Base-by-base conservation (phyloP, 2,888 invertebrate genomes). In the Hydropsyche betteni region DNA sequence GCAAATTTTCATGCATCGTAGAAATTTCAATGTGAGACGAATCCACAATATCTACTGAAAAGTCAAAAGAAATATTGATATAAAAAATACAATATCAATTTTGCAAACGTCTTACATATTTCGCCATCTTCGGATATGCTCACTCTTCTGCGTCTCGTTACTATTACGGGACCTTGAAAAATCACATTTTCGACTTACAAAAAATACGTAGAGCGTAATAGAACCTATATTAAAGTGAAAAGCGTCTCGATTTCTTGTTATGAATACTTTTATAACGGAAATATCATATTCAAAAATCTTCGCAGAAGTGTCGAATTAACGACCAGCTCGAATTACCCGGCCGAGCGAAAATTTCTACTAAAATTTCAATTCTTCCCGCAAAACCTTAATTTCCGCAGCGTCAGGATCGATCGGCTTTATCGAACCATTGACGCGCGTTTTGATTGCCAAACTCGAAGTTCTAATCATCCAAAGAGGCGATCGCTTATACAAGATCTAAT, bases 61-160 rank as follows among this genome's bases (percentile, higher is more conserved):
- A 75, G 50, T 72, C n/a, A 44, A 68, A 68, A 8, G n/a, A 68
- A 68, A 68, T 24, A 38, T 33, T 16, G 5, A 34, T 34, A 24
- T 55, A n/a, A 16, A 55, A 55, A 55, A 12, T 6, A 12, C 6
- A 16, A 55, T 12, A 55, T 55, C 1, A 55, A 55, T 44, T 44
- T 4, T 8, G 44, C 10, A 8, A 44, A 12, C 10, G 16, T 81
- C 92, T 92, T 92, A 92, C 92, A 89, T 89, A 90, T 90, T 85
- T 92, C 91, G 82, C 91, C 91, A 81, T 91, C 91, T 84, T 92
- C 91, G 80, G 91, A 90, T 82, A 92, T 89, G 87, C 91, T 92
- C 81, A 90, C 84, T 84, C 89, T 87, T 82, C 90, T 86, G 80
- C 88, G 88, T 81, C 89, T 86, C 79, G 88, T 84, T 85, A 89